phyloP scores from a whole-genome alignment of 1,140 invertebrate species.

The Drosophila nannoptera region DNA sequence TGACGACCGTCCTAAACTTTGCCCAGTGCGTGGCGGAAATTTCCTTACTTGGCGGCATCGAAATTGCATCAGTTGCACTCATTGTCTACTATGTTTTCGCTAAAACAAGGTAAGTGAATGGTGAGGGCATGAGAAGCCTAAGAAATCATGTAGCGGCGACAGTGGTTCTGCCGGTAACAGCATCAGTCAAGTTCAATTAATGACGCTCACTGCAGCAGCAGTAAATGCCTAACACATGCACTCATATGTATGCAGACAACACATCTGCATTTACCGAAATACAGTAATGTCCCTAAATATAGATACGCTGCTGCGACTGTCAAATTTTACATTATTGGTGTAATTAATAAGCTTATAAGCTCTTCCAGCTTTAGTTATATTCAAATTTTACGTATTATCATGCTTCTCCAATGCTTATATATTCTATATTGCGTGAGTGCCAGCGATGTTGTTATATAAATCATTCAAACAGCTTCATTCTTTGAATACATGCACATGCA shows the following conservation, averaged over 20 bases:
- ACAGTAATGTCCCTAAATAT: conserved; percentile 8
- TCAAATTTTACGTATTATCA: no score
- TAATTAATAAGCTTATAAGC: no score
- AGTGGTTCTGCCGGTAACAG: conserved; percentile 19
- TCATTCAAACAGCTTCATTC: neutral
- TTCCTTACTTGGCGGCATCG: conserved; percentile 74
- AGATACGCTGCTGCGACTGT: neutral
- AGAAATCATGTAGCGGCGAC: conserved; percentile 16
- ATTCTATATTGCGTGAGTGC: neutral
- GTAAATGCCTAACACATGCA: neutral
- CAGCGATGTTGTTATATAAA: conserved; percentile 19
- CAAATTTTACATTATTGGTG: no score
- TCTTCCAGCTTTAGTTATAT: no score
- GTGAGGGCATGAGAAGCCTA: conserved; percentile 44
- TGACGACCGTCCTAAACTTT: conserved; percentile 64
- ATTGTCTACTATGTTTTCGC: conserved; percentile 75
- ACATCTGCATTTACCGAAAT: neutral
- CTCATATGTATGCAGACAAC: neutral
- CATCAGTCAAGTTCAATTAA: conserved; percentile 40
- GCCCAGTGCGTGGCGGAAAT: conserved; percentile 70
- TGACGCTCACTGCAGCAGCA: conserved; percentile 29
- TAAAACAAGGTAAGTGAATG: conserved; percentile 71
- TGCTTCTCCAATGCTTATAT: no score
- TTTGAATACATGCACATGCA: neutral
- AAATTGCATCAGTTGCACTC: conserved; percentile 72